A percentile compares a stretch with the other conserved stretches of the same genome.
Evolutionary conservation across 2,113 vertebrate genomes (phyloP).

Genomic region (Alligator mississippiensis): DNA sequence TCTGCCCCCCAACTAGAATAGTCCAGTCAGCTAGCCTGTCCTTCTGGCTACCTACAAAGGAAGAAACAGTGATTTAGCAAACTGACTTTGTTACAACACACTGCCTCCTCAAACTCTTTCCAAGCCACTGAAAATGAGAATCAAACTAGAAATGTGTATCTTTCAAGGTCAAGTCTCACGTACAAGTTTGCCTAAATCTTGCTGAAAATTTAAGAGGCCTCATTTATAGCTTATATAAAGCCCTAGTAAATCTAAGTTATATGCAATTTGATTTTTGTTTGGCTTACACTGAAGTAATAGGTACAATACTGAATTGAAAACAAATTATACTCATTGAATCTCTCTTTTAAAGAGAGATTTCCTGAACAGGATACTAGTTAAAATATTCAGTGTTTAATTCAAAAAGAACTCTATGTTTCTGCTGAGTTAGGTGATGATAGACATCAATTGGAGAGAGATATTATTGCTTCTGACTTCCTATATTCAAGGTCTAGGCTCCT

Average conservation of each 20-base stretch:
- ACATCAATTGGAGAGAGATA: not conserved
- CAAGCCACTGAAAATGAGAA: not conserved
- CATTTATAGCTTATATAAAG: not conserved
- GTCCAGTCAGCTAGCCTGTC: conserved; percentile 18
- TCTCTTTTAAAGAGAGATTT: conserved; percentile 11
- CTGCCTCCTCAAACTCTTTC: not conserved
- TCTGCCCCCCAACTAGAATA: not conserved
- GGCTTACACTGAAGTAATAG: not conserved
- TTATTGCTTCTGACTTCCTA: not conserved
- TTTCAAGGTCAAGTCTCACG: not conserved
- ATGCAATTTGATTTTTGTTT: not conserved
- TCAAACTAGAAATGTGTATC: conserved; percentile 19
- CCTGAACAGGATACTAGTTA: not conserved
- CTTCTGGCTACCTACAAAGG: conserved; percentile 31
- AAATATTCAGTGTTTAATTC: not conserved
- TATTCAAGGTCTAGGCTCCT: not conserved
- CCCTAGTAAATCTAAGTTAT: not conserved
- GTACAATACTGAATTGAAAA: conserved; percentile 5
- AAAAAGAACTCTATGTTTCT: not conserved
- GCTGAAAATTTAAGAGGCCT: not conserved
- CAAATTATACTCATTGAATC: not conserved
- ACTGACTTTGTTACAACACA: conserved; percentile 9
- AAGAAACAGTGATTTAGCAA: not conserved
- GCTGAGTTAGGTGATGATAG: not conserved
- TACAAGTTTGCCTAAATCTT: not conserved